Evolutionary conservation across 2,888 invertebrate genomes (phyloP).

Genomic region (Diloba caeruleocephala): DNA sequence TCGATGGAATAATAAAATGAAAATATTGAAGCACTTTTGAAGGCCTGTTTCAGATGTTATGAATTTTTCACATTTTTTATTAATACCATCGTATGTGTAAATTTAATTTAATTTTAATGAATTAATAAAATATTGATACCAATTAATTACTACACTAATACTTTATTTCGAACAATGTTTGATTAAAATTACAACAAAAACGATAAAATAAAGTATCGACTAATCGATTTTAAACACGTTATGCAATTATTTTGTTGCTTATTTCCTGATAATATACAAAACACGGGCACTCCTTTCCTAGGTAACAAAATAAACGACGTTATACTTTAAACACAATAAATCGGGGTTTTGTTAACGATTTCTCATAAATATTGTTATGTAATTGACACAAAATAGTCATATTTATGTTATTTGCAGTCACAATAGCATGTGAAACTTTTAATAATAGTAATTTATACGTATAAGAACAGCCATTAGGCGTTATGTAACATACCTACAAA

Average conservation of each 20-base stretch:
- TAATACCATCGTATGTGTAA: too few species aligned
- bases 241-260: background rate
- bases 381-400: background rate
- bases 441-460: conserved; percentile 23
- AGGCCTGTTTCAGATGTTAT: too few species aligned
- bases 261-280: conserved; percentile 9
- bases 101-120: background rate
- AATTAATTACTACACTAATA: too few species aligned
- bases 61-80: too few species aligned
- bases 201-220: conserved; percentile 8
- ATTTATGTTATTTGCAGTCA: conserved; percentile 16
- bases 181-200: conserved; percentile 9
- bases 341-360: conserved; percentile 11
- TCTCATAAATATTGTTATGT: conserved; percentile 15
- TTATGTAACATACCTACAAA: conserved; percentile 19
- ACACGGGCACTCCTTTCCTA: background rate
- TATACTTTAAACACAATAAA: conserved; percentile 1
- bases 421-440: conserved; percentile 29
- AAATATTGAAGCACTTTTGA: too few species aligned
- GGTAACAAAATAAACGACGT: conserved; percentile 3
- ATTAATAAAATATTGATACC: too few species aligned
- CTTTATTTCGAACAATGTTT: background rate
- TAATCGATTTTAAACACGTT: background rate
- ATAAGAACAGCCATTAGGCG: conserved; percentile 32
- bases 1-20: too few species aligned